Evolutionary conservation across 1,140 invertebrate species (phyloP).

Genomic region (Camponotus vicinus): DNA sequence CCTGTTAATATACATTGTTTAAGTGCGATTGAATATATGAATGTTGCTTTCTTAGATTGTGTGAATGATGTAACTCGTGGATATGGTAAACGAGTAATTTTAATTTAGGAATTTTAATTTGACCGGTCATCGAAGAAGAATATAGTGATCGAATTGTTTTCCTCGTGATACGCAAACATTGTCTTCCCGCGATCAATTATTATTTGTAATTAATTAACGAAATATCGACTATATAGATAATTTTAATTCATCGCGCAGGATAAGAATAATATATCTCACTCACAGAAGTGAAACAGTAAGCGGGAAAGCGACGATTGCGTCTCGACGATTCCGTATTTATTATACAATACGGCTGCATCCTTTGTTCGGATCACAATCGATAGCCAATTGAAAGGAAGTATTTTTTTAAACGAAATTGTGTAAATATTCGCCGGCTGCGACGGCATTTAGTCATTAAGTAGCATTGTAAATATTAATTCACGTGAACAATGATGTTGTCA

Average conservation of each 20-base stretch:
- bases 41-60: slow-evolving; percentile 38
- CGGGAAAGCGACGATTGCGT: slow-evolving; percentile 52
- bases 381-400: slow-evolving; percentile 47
- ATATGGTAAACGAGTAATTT: slow-evolving; percentile 46
- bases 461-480: slow-evolving; percentile 70
- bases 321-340: slow-evolving; percentile 18
- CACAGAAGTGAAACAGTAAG: not conserved
- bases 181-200: slow-evolving; percentile 34
- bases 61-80: slow-evolving; percentile 6
- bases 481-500: slow-evolving; percentile 39
- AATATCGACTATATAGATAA: slow-evolving; percentile 59
- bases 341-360: slow-evolving; percentile 50
- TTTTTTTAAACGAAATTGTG: slow-evolving; percentile 47
- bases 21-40: slow-evolving; percentile 14
- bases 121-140: slow-evolving; percentile 40
- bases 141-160: not conserved
- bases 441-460: slow-evolving; percentile 59
- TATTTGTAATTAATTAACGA: slow-evolving; percentile 25
- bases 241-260: not conserved
- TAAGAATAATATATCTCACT: not conserved
- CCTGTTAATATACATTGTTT: slow-evolving; percentile 35
- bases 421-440: slow-evolving; percentile 60
- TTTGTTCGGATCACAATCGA: slow-evolving; percentile 49
- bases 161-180: slow-evolving; percentile 44
- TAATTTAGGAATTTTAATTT: slow-evolving; percentile 70